phyloP scores from a whole-genome alignment of 2,888 invertebrate species.

The Tenthredo mesomela region DNA sequence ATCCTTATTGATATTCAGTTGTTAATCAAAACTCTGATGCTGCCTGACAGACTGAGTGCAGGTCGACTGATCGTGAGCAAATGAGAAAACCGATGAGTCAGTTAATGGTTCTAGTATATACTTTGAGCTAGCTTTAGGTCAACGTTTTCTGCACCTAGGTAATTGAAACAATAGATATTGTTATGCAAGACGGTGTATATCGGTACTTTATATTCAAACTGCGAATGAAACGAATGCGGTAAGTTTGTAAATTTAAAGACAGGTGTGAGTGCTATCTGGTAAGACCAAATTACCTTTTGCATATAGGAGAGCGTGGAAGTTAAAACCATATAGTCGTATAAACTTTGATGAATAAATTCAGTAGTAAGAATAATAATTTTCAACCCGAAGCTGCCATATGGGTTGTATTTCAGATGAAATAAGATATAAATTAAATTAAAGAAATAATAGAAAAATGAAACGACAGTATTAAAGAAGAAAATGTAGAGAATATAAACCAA shows the following conservation, averaged over 20 bases:
- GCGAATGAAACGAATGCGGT: background rate
- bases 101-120: background rate
- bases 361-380: background rate
- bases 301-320: background rate
- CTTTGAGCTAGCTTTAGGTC: constrained; percentile 3
- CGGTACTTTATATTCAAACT: constrained; percentile 18
- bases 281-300: background rate
- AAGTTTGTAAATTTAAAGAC: constrained; percentile 11
- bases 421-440: background rate
- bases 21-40: constrained; percentile 11
- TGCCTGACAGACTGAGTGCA: constrained; percentile 11
- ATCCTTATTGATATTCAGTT: constrained; percentile 34
- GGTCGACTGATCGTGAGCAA: background rate
- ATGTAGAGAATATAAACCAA: background rate
- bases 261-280: constrained; percentile 11
- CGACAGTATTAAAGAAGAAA: constrained; percentile 18
- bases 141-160: constrained; percentile 5
- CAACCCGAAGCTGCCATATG: background rate
- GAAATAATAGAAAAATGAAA: constrained; percentile 7
- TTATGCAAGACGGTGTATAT: constrained; percentile 29
- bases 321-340: background rate
- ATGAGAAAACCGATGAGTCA: background rate
- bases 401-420: background rate
- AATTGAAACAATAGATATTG: constrained; percentile 8
- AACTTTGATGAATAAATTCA: background rate